A percentile compares a stretch with the other conserved stretches of the same genome.
Conservation (phyloP, 2,113 vertebrate species). For the Hippocampus barbouri region DNA sequence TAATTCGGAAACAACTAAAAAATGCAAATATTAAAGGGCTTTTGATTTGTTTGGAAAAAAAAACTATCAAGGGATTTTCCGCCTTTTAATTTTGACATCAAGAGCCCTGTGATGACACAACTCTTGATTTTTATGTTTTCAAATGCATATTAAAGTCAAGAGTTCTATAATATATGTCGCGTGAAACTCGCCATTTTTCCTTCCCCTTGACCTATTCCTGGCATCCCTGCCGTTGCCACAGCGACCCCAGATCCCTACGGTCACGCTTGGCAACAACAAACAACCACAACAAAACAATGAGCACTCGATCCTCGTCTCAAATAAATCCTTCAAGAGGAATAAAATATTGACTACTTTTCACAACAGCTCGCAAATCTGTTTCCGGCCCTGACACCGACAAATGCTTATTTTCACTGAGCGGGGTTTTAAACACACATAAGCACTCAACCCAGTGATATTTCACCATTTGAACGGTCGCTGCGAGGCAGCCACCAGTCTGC, state of each 20-base stretch:
- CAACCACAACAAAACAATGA: background rate
- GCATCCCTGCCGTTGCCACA: background rate
- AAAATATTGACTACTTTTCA: conserved; percentile 4
- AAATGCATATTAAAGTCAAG: too few species aligned
- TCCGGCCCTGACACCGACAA: background rate
- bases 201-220: too few species aligned
- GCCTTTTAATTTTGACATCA: too few species aligned
- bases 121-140: too few species aligned
- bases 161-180: too few species aligned
- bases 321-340: background rate
- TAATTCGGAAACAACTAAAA: too few species aligned
- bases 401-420: background rate
- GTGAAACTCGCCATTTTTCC: too few species aligned
- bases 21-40: too few species aligned
- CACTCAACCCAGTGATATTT: conserved; percentile 7
- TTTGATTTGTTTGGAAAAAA: too few species aligned
- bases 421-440: conserved; percentile 11
- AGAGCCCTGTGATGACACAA: too few species aligned
- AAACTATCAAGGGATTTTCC: too few species aligned
- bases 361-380: background rate
- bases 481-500: conserved; percentile 27
- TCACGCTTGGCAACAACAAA: background rate
- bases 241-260: background rate
- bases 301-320: background rate
- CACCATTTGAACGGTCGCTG: conserved; percentile 14